Conservation (phyloP, 2,888 invertebrate genomes). For the Sthenelais limicola region DNA sequence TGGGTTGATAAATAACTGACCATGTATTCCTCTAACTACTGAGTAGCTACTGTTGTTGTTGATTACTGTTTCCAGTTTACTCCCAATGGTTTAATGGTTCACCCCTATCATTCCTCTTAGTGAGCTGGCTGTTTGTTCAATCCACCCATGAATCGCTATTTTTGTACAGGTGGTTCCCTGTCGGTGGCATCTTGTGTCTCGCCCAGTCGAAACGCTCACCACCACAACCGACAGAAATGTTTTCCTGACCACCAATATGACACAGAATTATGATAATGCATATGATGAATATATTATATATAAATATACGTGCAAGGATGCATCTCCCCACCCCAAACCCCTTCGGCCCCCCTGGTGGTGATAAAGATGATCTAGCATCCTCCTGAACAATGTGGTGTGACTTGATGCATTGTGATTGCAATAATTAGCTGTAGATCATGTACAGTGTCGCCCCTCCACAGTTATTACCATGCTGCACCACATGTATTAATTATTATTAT, state of each 20-base stretch:
- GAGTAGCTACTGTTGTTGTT: constrained; percentile 36
- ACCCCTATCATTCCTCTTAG: constrained; percentile 26
- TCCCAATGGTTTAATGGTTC: constrained; percentile 34
- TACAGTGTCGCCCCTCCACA: constrained; percentile 38
- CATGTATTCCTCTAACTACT: constrained; percentile 26
- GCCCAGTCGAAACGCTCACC: no score
- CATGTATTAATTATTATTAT: constrained; percentile 38
- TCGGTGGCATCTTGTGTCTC: no score
- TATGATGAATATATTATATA: no score
- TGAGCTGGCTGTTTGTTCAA: constrained; percentile 32
- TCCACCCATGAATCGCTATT: constrained; percentile 34
- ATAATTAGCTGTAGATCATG: constrained; percentile 37
- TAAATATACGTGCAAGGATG: no score
- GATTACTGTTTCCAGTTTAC: constrained; percentile 21
- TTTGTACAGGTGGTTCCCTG: constrained; percentile 32
- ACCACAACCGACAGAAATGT: no score
- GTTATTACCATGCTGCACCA: constrained; percentile 23
- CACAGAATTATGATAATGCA: no score
- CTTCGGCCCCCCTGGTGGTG: no score
- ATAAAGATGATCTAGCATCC: no score
- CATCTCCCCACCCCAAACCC: no score
- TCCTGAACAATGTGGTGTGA: no score
- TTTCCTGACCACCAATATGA: no score
- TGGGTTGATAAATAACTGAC: no score
- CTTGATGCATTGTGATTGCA: constrained; percentile 34